These are phyloP conservation scores for Drosophila leonis DNA, from an alignment of 2,888 invertebrate species.

Conservation along the genomic window DNA sequence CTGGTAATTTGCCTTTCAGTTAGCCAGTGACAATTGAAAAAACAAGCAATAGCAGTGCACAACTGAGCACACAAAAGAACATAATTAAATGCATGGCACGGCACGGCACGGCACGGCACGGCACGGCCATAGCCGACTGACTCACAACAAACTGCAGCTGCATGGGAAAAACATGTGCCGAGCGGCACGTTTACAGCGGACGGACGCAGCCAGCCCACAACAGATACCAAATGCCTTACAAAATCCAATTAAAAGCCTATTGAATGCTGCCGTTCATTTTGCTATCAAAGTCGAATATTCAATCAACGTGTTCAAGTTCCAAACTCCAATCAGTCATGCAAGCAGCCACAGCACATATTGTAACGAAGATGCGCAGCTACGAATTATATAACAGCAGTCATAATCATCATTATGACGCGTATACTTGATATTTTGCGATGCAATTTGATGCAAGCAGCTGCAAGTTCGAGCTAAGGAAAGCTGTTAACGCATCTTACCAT, in stretches of 20 bases:
- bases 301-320: neutral
- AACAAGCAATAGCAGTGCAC: neutral
- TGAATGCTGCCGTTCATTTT: neutral
- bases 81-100: slow-evolving; percentile 1
- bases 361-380: neutral
- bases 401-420: slow-evolving; percentile 16
- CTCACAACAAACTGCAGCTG: neutral
- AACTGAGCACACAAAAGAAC: neutral
- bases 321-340: neutral
- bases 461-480: slow-evolving; percentile 2
- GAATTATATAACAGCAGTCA: neutral
- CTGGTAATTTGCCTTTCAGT: neutral
- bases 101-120: too few relatives aligned
- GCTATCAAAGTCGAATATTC: neutral
- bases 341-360: neutral
- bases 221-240: neutral
- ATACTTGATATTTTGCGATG: slow-evolving; percentile 30
- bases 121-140: neutral
- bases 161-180: neutral
- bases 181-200: neutral
- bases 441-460: too few relatives aligned
- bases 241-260: neutral
- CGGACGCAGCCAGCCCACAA: neutral
- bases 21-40: neutral
- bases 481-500: neutral